Evolutionary conservation across 2,113 vertebrate species (phyloP).

Genomic region (Callithrix jacchus): DNA sequence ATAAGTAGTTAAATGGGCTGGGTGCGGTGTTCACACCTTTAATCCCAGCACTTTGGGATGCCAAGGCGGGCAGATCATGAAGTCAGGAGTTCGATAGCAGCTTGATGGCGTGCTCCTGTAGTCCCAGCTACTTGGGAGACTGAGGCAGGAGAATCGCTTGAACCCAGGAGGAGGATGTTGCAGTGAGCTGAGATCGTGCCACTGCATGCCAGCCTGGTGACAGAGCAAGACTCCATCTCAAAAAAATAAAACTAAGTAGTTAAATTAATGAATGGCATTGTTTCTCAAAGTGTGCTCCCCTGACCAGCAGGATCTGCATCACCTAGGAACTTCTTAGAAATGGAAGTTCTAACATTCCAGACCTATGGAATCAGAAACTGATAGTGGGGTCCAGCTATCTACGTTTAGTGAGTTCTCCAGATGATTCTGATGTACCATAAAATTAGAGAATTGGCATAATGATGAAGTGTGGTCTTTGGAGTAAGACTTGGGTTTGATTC

Average conservation of each 20-base stretch:
- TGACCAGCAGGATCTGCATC: neutral
- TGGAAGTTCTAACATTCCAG: neutral
- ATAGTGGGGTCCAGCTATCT: neutral
- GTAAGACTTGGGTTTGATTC: neutral
- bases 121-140: no score
- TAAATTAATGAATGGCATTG: neutral
- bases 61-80: no score
- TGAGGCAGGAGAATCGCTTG: no score
- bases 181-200: no score
- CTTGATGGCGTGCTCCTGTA: no score
- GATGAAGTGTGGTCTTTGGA: neutral
- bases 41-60: no score
- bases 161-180: no score
- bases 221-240: no score
- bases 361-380: neutral
- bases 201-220: no score
- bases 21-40: no score
- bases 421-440: neutral
- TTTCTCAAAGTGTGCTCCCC: neutral
- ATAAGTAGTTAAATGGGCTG: neutral
- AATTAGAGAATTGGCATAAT: neutral
- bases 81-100: no score
- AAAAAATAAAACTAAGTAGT: neutral
- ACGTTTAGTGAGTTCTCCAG: neutral
- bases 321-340: neutral